Evolutionary conservation across 30 jellyfish, hydroid and myxozoan genomes (phyloP).

Genomic region (Turritopsis rubra): DNA sequence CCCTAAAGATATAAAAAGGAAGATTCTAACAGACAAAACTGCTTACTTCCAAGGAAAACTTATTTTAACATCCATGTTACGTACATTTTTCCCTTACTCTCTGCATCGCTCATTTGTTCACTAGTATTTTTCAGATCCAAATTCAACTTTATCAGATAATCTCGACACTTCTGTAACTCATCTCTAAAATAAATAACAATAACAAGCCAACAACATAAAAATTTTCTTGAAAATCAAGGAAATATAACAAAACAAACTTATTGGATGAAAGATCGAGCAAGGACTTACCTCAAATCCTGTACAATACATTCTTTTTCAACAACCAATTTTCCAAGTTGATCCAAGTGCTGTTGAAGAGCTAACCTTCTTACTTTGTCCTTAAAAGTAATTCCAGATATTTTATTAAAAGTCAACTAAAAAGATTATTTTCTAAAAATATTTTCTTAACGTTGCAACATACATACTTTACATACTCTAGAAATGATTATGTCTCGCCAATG

Average conservation of each 20-base stretch:
- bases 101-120: slow-evolving; percentile 72
- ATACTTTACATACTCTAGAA: too few species aligned
- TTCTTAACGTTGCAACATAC: too few species aligned
- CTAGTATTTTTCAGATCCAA: slow-evolving; percentile 48
- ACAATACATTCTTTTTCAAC: slow-evolving; percentile 70
- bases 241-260: too few species aligned
- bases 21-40: not conserved
- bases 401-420: too few species aligned
- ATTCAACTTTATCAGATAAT: slow-evolving; percentile 41
- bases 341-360: slow-evolving; percentile 70
- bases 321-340: slow-evolving; percentile 83
- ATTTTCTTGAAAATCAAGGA: too few species aligned
- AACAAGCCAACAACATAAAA: too few species aligned
- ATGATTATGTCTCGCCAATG: too few species aligned
- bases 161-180: slow-evolving; percentile 52
- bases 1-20: slow-evolving; percentile 26
- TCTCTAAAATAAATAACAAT: slow-evolving; percentile 60
- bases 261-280: too few species aligned
- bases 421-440: too few species aligned
- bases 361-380: slow-evolving; percentile 67
- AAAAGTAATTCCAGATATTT: not conserved
- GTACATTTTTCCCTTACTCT: slow-evolving; percentile 52
- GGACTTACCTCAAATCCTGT: too few species aligned
- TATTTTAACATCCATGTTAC: not conserved
- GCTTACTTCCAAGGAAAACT: not conserved